phyloP scores from a whole-genome alignment of 2,888 invertebrate species.

The Mallateleia sp. region DNA sequence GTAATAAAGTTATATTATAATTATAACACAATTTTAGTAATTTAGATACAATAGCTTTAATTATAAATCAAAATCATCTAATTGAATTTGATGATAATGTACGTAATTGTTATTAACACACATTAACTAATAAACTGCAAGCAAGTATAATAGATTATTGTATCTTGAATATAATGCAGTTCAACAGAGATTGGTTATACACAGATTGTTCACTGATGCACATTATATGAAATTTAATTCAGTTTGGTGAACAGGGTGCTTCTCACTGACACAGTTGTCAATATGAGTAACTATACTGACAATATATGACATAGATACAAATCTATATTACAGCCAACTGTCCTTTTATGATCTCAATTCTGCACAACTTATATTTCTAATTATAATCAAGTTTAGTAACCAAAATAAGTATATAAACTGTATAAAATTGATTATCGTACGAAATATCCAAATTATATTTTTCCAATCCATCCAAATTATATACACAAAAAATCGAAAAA shows the following conservation, averaged over 20 bases:
- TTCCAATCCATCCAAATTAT: too few relatives aligned
- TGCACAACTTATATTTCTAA: slow-evolving; percentile 20
- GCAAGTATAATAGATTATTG: neutral
- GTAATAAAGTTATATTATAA: too few relatives aligned
- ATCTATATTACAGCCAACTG: slow-evolving; percentile 48
- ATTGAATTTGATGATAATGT: neutral
- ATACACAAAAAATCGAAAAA: too few relatives aligned
- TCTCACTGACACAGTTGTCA: slow-evolving; percentile 51
- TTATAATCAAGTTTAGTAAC: neutral
- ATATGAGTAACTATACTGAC: slow-evolving; percentile 54
- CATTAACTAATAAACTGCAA: neutral
- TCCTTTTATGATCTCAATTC: slow-evolving; percentile 44
- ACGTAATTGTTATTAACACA: neutral
- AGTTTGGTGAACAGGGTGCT: slow-evolving; percentile 37
- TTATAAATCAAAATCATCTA: too few relatives aligned
- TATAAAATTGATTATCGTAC: too few relatives aligned
- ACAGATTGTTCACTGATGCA: slow-evolving; percentile 33
- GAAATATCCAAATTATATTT: too few relatives aligned
- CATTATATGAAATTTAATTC: slow-evolving; percentile 55
- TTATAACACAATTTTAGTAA: too few relatives aligned
- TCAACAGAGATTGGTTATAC: slow-evolving; percentile 21
- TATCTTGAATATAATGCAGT: slow-evolving; percentile 28
- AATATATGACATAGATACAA: slow-evolving; percentile 34
- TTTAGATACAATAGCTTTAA: too few relatives aligned
- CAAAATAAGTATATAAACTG: too few relatives aligned